Base-by-base conservation (phyloP, 1,140 invertebrate genomes). In the Eciton burchellii region DNA sequence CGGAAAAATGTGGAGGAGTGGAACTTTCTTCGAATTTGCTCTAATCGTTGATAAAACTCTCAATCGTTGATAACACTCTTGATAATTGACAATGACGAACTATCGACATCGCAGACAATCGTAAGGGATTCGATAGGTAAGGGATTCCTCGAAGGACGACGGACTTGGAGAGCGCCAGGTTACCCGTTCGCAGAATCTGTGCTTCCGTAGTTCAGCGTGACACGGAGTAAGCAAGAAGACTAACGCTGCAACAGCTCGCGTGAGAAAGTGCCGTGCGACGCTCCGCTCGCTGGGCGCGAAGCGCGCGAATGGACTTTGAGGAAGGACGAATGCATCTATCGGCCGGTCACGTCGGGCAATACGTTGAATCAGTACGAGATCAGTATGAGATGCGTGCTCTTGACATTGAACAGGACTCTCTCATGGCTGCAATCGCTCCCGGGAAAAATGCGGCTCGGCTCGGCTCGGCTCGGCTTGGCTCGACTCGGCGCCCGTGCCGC, bases 1-100 rank as follows among this genome's bases (percentile, higher is more conserved):
- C n/a, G 14, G 12, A 65, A 19, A 19, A 74, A 41, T 63, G 59
- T 60, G 21, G 21, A 43, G 59, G 29, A 47, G 71, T 73, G 56
- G 21, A 60, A 47, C 19, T 68, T 49, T 19, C 29, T 43, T 45
- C 26, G 14, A 59, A 45, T 45, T 60, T 45, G 49, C 16, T 21
- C 6, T 49, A 49, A 45, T 35, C 35, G 45, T 73, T 26, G 21
- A 3, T n/a, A 11, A 12, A 16, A 16, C 49, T 12, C n/a, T n/a
- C n/a, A n/a, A n/a, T n/a, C n/a, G n/a, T n/a, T n/a, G n/a, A n/a
- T n/a, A n/a, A n/a, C n/a, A 35, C 24, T 0, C n/a, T 59, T n/a
- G 14, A 41, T 41, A 24, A 54, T n/a, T n/a, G n/a, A n/a, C n/a
- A n/a, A n/a, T n/a, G n/a, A 24, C 29, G 41, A 63, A 6, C 52